Conservation (phyloP, 2,888 invertebrate genomes). For the Dorcus parallelipipedus region DNA sequence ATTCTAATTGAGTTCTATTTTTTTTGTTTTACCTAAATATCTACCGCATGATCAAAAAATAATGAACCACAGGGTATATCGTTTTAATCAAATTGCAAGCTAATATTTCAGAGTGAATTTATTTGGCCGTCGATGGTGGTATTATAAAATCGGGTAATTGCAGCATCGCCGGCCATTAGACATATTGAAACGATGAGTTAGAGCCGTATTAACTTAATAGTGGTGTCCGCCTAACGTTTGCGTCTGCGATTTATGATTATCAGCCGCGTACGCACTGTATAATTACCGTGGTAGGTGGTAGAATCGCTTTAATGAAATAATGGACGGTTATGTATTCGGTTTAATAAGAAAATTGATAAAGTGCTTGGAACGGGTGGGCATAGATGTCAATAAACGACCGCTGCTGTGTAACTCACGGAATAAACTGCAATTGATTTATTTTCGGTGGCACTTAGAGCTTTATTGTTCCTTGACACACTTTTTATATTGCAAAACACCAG, state of each 20-base stretch:
- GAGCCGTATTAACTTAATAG: conserved; percentile 6
- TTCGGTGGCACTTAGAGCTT: too few species aligned
- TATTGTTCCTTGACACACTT: too few species aligned
- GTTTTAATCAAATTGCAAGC: too few species aligned
- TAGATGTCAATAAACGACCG: not conserved
- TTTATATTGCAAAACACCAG: too few species aligned
- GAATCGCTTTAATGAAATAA: conserved; percentile 17
- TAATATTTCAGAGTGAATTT: too few species aligned
- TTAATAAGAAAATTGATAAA: conserved; percentile 18
- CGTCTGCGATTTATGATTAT: conserved; percentile 20
- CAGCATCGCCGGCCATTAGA: not conserved
- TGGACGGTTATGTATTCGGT: conserved; percentile 4
- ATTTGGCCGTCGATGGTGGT: too few species aligned
- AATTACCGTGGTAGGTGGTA: conserved; percentile 20
- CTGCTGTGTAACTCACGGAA: not conserved
- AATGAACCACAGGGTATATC: too few species aligned
- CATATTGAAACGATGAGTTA: not conserved
- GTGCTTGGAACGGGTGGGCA: conserved; percentile 4
- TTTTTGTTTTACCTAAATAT: not conserved
- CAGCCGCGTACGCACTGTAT: conserved; percentile 16
- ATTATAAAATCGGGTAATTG: not conserved
- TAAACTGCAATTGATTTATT: not conserved
- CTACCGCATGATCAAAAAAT: not conserved
- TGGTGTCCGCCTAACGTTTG: conserved; percentile 12
- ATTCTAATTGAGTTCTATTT: not conserved